Evolutionary conservation across 1,140 invertebrate genomes (phyloP).

Genomic region (Aphelinus certus): DNA sequence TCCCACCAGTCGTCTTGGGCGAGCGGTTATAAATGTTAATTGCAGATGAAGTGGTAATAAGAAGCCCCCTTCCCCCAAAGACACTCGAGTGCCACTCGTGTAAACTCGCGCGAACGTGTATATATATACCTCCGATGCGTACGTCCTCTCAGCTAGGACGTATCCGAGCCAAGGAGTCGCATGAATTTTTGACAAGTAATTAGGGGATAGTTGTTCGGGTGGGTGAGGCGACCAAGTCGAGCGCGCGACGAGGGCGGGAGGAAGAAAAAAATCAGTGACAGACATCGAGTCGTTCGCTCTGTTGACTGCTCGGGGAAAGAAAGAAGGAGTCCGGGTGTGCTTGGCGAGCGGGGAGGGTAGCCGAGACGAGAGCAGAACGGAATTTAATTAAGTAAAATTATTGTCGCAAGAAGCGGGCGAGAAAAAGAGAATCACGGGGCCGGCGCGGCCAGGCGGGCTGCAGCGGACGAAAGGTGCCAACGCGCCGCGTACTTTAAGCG

Average conservation of each 20-base stretch:
- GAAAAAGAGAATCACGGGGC: slow-evolving; percentile 51
- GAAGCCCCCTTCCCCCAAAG: slow-evolving; percentile 47
- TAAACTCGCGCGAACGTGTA: not conserved
- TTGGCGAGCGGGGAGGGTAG: slow-evolving; percentile 36
- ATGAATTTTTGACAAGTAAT: slow-evolving; percentile 24
- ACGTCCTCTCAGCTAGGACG: too few species aligned
- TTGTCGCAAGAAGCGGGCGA: slow-evolving; percentile 59
- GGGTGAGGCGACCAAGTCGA: not conserved
- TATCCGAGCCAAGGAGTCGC: too few species aligned
- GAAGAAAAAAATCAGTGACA: slow-evolving; percentile 34
- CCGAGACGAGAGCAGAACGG: slow-evolving; percentile 64
- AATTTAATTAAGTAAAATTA: slow-evolving; percentile 69
- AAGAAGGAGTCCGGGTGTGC: slow-evolving; percentile 10
- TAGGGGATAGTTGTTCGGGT: slow-evolving; percentile 17
- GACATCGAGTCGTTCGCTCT: slow-evolving; percentile 19
- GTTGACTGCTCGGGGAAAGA: slow-evolving; percentile 3
- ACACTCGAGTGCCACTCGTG: slow-evolving; percentile 13
- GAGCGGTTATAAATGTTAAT: slow-evolving; percentile 66
- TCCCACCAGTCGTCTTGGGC: slow-evolving; percentile 53
- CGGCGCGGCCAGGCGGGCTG: slow-evolving; percentile 15
- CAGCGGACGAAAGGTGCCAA: slow-evolving; percentile 38
- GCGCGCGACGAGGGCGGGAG: not conserved
- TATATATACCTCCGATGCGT: too few species aligned
- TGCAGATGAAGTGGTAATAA: slow-evolving; percentile 68
- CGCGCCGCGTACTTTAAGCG: not conserved